Base-by-base conservation (phyloP, 2,113 vertebrate species). In the Barbus barbus region DNA sequence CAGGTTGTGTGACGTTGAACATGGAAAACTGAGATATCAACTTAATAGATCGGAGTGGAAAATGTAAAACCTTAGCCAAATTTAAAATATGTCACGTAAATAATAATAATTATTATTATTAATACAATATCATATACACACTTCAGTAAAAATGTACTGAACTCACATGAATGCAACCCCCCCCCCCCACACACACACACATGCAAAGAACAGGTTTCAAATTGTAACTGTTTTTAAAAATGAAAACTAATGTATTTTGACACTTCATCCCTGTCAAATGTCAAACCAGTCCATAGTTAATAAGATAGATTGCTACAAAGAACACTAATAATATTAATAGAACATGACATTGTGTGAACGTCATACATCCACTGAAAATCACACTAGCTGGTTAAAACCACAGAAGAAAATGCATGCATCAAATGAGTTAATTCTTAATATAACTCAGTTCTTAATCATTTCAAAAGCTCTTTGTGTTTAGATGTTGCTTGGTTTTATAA, bases 21-120 rank as follows among this genome's bases (percentile, higher is more conserved):
- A 36, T 60, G 31, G 11, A 79, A 18, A n/a, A n/a, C n/a, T n/a
- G n/a, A n/a, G n/a, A 44, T 20, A 5, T 60, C 2, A 24, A 36
- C 9, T 90, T 85, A 79, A 81, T 33, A 31, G 74, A 26, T 48
- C 69, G 28, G 56, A 46, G 67, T n/a, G 75, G 78, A 20, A 84
- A 65, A 85, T 83, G 90, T 73, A 86, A 85, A 85, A 31, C 51
- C 20, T 75, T 2, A 5, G 28, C 18, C 9, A 22, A 36, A 67
- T 4, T n/a, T n/a, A n/a, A n/a, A n/a, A n/a, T n/a, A n/a, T n/a
- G n/a, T n/a, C n/a, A n/a, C n/a, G n/a, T n/a, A n/a, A n/a, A n/a
- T n/a, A n/a, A n/a, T n/a, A n/a, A n/a, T n/a, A n/a, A n/a, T n/a
- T n/a, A n/a, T n/a, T n/a, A n/a, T n/a, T n/a, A n/a, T n/a, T n/a